Evolutionary conservation across 1,140 invertebrate genomes (phyloP), one percentile per base, ranked within the genome.

Genomic region (Brachionus rotundiformis): DNA sequence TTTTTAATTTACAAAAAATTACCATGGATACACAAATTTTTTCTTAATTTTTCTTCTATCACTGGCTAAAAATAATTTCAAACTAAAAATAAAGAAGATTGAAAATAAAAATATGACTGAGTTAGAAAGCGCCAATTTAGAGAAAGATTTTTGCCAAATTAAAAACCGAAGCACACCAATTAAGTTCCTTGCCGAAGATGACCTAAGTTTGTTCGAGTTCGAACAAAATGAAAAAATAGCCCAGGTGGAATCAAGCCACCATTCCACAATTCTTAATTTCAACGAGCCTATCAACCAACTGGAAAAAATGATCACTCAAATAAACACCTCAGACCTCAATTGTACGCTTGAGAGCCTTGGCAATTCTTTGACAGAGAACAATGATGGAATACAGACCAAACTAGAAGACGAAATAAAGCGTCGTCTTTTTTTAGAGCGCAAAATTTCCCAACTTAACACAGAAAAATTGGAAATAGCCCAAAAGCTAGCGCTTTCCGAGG

Each of bases 371-470:
- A 19, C 13, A 19, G 63, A 68, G 2, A n/a, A 27, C 10, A 63
- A 68, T 19, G 63, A 68, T 16, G 8, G 8, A 54, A 54, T 36
- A 1, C 8, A 68, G 16, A 23, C 29, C 13, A 31, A 36, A 47
- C 19, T 77, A n/a, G 73, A 77, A 49, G 33, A 49, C n/a, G 73
- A 77, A 47, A 49, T 49, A 2, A 77, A 77, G 16, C 27, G 33
- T 10, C 27, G 73, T 47, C 5, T 54, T 11, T 49, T 77, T 19
- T 77, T 49, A 7, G 73, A 77, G 39, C 39, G 73, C n/a, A 77
- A 77, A 77, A 77, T 77, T 29, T 47, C 23, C 13, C 39, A 77
- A 47, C 25, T 77, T 6, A 77, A 77, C 19, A 7, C 25, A 23
- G 44, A 59, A 77, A 77, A 54, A 29, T 1, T 77, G 3, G 41